These are phyloP conservation scores for Argentina silus DNA, from an alignment of 2,797 vertebrate species.

Conservation along the genomic window DNA sequence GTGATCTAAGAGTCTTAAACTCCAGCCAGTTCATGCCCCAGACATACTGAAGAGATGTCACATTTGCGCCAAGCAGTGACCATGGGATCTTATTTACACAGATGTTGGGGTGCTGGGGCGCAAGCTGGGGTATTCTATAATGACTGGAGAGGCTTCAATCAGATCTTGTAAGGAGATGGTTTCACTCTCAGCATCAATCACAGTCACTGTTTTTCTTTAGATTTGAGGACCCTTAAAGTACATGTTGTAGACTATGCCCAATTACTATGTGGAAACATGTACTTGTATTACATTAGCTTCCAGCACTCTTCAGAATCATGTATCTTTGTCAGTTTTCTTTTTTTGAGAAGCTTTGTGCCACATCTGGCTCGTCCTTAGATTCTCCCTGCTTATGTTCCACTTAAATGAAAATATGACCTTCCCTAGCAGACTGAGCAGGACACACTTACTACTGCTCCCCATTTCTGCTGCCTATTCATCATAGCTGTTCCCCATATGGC, in stretches of 20 bases:
- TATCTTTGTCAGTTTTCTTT: background rate
- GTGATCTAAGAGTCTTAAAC: background rate
- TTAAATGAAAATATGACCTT: background rate
- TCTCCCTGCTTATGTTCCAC: background rate
- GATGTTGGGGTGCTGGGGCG: background rate
- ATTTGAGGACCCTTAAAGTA: background rate
- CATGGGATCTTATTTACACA: background rate
- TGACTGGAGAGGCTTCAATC: background rate
- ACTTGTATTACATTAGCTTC: background rate
- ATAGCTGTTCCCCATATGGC: background rate
- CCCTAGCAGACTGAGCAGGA: background rate
- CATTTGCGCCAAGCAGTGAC: background rate
- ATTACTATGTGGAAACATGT: background rate
- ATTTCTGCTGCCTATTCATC: background rate
- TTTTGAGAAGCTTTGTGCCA: background rate
- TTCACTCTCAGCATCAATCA: background rate
- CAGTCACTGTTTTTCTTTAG: background rate
- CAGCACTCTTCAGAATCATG: too few species aligned
- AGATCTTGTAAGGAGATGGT: background rate
- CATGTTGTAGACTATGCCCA: background rate
- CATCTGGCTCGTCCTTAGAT: background rate
- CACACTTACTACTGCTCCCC: background rate
- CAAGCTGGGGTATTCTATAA: background rate
- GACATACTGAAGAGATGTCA: conserved; percentile 1
- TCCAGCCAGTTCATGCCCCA: background rate